Conservation (phyloP, 2,113 vertebrate genomes). For the Romanogobio albipinnatus region DNA sequence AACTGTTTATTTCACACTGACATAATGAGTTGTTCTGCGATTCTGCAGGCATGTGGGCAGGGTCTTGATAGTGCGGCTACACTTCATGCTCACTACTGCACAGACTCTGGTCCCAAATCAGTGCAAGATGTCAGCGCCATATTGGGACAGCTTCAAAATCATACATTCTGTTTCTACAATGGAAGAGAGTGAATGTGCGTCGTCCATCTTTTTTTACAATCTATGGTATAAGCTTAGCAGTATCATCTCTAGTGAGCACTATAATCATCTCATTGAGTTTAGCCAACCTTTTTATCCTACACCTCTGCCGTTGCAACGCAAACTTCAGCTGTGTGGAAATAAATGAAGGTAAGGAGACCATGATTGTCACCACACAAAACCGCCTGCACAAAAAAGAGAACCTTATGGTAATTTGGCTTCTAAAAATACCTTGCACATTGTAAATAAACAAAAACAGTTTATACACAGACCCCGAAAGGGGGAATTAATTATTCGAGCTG, state of each 20-base stretch:
- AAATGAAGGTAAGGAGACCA: background rate
- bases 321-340: background rate
- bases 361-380: constrained; percentile 56
- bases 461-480: constrained; percentile 72
- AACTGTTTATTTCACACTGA: no score
- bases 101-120: no score
- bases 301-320: background rate
- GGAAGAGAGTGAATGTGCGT: no score
- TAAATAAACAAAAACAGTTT: constrained; percentile 73
- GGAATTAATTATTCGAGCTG: constrained; percentile 75
- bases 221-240: background rate
- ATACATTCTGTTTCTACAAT: no score
- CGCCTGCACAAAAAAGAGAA: constrained; percentile 57
- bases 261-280: background rate
- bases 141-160: no score
- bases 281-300: background rate
- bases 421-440: constrained; percentile 73
- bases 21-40: no score
- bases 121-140: no score
- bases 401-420: constrained; percentile 67
- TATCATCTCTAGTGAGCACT: background rate
- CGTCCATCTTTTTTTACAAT: no score
- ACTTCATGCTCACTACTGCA: no score
- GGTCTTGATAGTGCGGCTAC: no score
- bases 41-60: no score